phyloP scores from a whole-genome alignment of 2,888 invertebrate genomes.

The Drosophila neotestacea region DNA sequence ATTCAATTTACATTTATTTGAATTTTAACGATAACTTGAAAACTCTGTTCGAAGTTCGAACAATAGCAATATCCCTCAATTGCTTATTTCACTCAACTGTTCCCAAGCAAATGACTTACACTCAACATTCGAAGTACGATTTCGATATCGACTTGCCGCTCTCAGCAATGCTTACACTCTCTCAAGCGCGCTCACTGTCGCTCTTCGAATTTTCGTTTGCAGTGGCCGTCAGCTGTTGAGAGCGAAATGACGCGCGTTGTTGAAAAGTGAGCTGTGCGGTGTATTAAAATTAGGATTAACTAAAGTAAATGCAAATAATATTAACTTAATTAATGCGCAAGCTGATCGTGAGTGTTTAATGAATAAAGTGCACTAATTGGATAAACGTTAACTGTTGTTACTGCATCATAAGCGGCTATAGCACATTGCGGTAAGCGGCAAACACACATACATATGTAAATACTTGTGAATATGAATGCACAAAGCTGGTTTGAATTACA shows the following conservation, averaged over 20 bases:
- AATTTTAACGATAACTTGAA: constrained; percentile 5
- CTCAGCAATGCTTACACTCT: constrained; percentile 8
- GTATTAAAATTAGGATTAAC: constrained; percentile 4
- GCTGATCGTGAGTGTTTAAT: neutral
- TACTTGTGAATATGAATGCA: no score
- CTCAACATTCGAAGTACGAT: neutral
- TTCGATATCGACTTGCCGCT: constrained; percentile 11
- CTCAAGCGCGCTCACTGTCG: constrained; percentile 11
- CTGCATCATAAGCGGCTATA: neutral
- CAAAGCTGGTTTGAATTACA: neutral
- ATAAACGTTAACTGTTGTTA: neutral
- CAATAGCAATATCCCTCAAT: neutral
- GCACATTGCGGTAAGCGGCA: constrained; percentile 23
- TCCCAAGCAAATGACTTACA: no score
- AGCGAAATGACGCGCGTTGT: constrained; percentile 39
- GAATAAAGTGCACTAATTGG: neutral
- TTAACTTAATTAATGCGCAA: neutral
- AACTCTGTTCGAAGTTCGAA: constrained; percentile 12
- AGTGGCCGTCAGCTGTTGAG: constrained; percentile 43
- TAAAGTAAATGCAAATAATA: constrained; percentile 2
- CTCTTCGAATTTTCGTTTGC: constrained; percentile 49
- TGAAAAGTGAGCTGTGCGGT: constrained; percentile 57
- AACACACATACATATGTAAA: neutral
- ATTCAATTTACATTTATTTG: neutral
- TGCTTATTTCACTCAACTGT: neutral